These are phyloP conservation scores for Adoxophyes honmai DNA, from an alignment of 1,140 invertebrate species.

Conservation along the genomic window DNA sequence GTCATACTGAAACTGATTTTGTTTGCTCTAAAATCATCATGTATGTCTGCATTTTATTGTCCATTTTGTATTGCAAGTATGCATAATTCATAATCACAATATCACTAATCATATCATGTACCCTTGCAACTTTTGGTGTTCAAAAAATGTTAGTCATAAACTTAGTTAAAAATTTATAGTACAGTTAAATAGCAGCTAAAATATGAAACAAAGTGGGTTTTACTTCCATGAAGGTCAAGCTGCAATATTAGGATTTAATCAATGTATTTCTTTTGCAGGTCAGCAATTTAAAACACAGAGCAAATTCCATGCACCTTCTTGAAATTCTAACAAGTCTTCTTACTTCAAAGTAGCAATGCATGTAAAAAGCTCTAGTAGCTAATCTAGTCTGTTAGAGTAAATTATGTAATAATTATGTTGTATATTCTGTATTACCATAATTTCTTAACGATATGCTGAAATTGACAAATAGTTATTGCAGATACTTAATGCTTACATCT, in stretches of 20 bases:
- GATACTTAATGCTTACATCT: conserved; percentile 58
- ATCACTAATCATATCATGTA: too few species aligned
- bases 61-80: too few species aligned
- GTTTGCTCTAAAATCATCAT: too few species aligned
- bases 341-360: conserved; percentile 22
- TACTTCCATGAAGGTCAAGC: background rate
- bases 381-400: conserved; percentile 19
- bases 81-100: too few species aligned
- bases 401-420: conserved; percentile 16
- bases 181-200: too few species aligned
- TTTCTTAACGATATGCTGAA: conserved; percentile 66
- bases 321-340: conserved; percentile 18
- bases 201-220: too few species aligned
- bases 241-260: conserved; percentile 20
- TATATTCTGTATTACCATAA: conserved; percentile 26
- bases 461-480: conserved; percentile 68
- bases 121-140: too few species aligned
- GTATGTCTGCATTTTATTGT: too few species aligned
- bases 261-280: conserved; percentile 55
- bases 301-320: conserved; percentile 54
- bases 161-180: too few species aligned
- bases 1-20: too few species aligned
- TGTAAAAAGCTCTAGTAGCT: conserved; percentile 19
- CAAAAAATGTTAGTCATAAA: too few species aligned
- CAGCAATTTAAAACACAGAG: conserved; percentile 43